Base-by-base conservation (phyloP, 2,888 invertebrate genomes). In the Polyommatus iphigenia region DNA sequence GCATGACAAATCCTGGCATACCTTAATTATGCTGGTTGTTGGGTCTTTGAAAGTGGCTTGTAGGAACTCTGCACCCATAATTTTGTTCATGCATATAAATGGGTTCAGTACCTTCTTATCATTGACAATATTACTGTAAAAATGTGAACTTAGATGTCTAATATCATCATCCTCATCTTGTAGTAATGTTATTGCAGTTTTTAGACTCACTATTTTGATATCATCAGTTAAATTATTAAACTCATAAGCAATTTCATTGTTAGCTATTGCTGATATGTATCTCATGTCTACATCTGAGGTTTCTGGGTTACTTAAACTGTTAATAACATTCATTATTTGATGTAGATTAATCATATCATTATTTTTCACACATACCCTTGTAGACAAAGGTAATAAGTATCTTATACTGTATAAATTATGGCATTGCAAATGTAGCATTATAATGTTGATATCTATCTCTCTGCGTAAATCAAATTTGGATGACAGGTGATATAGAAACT, bases 111-210 rank as follows among this genome's bases (percentile, higher is more conserved):
- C 59, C 32, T 71, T 71, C 36, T 76, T 77, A 8, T 80, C 79
- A 73, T 84, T 83, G 29, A 71, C 84, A 41, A 90, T 77, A 80
- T 85, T 87, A 80, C 83, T 86, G 80, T 89, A 90, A 81, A 88
- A 92, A 71, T 85, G 79, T 6, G 89, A 87, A 84, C 90, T 89
- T 41, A 87, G 80, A 81, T 89, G 89, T 82, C 95, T 91, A 18
- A 95, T 88, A 81, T 92, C 91, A 78, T 90, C 88, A 82, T 95
- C 91, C 83, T 95, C 95, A 85, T 95, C 95, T 87, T 95, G 95
- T 71, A 95, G 83, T 6, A 95, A 85, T 67, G 90, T 85, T n/a
- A 94, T 83, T 76, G 88, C 90, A 71, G 91, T 86, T 84, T 90
- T 88, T 57, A 94, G 86, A 76, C 90, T 85, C 78, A 82, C 87